Evolutionary conservation across 2,797 vertebrate species (phyloP), one percentile per base, ranked within the genome.

Genomic region (Cirrhinus molitorella): DNA sequence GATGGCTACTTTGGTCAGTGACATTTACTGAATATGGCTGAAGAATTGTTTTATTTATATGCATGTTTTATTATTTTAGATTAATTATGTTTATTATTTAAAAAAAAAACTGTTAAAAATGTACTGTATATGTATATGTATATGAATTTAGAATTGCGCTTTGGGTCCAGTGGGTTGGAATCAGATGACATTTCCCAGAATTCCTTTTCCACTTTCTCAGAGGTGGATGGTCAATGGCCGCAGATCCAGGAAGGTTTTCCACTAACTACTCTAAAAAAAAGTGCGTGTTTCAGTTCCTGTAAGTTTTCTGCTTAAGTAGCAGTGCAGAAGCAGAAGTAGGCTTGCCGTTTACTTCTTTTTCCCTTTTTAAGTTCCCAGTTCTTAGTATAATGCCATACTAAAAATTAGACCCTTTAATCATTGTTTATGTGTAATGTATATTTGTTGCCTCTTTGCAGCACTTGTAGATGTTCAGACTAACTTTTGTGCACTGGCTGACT

Each of bases 101-200:
- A 59, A 59, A 45, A 40, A 68, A 51, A 63, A 17, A 51, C 55
- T 79, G 17, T 28, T 59, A 13, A 17, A 68, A 55, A 47, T 51
- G 13, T 74, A 65, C 14, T 88, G 23, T 82, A 37, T 84, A 25
- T 51, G 23, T 82, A 37, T 84, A 25, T 51, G 45, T 71, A 11
- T 82, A n/a, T 43, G 49, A 53, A 16, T 79, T 68, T 91, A 99
- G 97, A 94, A 40, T 92, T 97, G 67, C 96, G 96, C 81, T 91
- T 97, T 19, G 92, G 94, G 1, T 92, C 93, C 23, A 93, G 93
- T 59, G 96, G 97, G 10, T 96, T 98, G 78, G 95, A 97, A 85
- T 16, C 82, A 0, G 91, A 92, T 73, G 19, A 3, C 0, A 34
- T 21, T 87, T 66, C 45, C 4, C 3, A 25, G 34, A 14, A 75